Percentiles rank a stretch among this genome's conserved stretches.
Evolutionary conservation across 2,888 invertebrate genomes (phyloP).

Genomic region (Lepetodrilus schrolli): DNA sequence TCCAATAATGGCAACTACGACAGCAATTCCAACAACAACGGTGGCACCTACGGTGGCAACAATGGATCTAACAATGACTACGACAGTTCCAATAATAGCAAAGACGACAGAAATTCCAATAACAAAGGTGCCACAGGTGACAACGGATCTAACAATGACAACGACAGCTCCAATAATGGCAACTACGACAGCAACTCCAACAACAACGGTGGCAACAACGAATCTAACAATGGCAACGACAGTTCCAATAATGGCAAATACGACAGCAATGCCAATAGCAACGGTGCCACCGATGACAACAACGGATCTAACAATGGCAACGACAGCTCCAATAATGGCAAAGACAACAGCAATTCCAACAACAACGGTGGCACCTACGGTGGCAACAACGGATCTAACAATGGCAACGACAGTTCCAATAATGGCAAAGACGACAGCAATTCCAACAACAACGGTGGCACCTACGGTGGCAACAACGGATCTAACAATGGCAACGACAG

Average conservation of each 20-base stretch:
- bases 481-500: too few relatives aligned
- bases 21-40: background rate
- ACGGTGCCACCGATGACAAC: background rate
- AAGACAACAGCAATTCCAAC: background rate
- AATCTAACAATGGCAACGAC: background rate
- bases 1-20: background rate
- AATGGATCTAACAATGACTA: background rate
- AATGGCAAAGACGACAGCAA: too few relatives aligned
- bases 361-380: background rate
- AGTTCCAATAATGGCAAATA: background rate
- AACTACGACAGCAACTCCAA: background rate
- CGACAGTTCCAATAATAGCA: background rate
- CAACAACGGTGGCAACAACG: background rate
- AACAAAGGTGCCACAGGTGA: background rate
- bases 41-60: background rate
- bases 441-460: too few relatives aligned
- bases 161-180: background rate
- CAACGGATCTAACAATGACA: background rate
- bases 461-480: too few relatives aligned
- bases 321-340: background rate
- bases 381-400: too few relatives aligned
- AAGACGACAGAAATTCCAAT: background rate
- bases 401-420: too few relatives aligned
- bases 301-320: background rate
- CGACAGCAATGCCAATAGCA: background rate